Base-by-base conservation (phyloP, 2,888 invertebrate genomes). In the Erannis defoliaria region DNA sequence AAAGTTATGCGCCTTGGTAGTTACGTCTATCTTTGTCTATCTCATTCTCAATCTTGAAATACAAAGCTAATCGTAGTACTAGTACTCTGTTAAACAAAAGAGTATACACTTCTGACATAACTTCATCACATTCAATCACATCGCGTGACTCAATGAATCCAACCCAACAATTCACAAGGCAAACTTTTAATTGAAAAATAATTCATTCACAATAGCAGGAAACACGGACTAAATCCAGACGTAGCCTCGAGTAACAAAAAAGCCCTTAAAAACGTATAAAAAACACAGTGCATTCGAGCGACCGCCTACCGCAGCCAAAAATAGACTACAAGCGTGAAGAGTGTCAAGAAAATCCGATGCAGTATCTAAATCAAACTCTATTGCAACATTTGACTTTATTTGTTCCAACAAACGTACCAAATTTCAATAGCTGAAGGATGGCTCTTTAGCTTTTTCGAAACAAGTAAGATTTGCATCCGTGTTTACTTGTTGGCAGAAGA, bases 281-380 rank as follows among this genome's bases (percentile, higher is more conserved):
- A 89, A 88, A 81, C 77, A 74, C 78, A 80, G 77, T 83, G 82
- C 87, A 88, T 84, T 83, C 81, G 84, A 88, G 84, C 89, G 85
- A 86, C 92, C 92, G 92, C 92, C 92, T 92, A 92, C 92, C 92
- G 89, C 91, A 91, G 90, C 84, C 89, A 90, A 88, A 92, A 92
- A 92, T 92, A 92, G 85, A 90, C 76, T 70, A 72, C 61, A 54
- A 35, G 48, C 53, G 48, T 18, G 48, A 35, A 48, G n/a, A 38
- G 29, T 1, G 16, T 48, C 16, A 18, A 37, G 56, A 53, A 49
- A 21, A 21, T 23, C 38, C 19, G 46, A 16, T 37, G n/a, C 26
- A 65, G 60, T 53, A 74, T 48, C 45, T 48, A 16, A 26, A 38
- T 1, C 16, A 0, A 14, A 10, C 21, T 5, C 16, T 10, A 14